Conservation (phyloP, 23 tunicate species). For the Ascidia mentula region DNA sequence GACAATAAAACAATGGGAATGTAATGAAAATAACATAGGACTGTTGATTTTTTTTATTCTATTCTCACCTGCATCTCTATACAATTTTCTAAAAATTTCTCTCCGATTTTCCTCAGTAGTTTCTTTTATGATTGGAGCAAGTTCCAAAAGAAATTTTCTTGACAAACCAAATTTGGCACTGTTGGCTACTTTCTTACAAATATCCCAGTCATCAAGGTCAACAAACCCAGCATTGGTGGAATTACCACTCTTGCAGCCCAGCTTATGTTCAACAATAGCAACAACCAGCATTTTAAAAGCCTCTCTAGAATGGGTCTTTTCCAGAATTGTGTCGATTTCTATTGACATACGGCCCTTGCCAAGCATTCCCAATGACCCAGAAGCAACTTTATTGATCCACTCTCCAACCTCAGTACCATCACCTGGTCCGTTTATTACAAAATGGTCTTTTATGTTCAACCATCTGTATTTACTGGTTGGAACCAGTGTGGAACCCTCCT, state of each 20-base stretch:
- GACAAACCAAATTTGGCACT: background rate
- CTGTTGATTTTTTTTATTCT: too few relatives aligned
- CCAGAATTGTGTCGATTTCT: background rate
- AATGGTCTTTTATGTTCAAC: slow-evolving; percentile 10
- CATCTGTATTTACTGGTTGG: slow-evolving; percentile 10
- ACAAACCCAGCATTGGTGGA: background rate
- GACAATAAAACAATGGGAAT: background rate
- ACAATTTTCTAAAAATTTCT: background rate
- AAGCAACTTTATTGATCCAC: slow-evolving; percentile 35
- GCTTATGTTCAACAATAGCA: background rate
- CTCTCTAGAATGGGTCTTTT: background rate
- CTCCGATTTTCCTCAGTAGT: background rate
- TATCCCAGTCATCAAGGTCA: background rate
- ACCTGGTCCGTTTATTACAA: slow-evolving; percentile 30
- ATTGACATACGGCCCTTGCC: background rate
- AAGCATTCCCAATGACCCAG: slow-evolving; percentile 5
- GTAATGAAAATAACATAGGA: too few relatives aligned
- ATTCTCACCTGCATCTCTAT: background rate
- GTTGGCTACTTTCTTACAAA: background rate
- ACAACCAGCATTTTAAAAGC: background rate
- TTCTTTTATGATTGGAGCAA: background rate
- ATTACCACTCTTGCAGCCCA: background rate
- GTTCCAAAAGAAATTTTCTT: background rate
- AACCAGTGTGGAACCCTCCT: background rate
- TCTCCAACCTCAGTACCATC: slow-evolving; percentile 39